phyloP scores from a whole-genome alignment of 2,888 invertebrate species.

The Lomographa bimaculata region DNA sequence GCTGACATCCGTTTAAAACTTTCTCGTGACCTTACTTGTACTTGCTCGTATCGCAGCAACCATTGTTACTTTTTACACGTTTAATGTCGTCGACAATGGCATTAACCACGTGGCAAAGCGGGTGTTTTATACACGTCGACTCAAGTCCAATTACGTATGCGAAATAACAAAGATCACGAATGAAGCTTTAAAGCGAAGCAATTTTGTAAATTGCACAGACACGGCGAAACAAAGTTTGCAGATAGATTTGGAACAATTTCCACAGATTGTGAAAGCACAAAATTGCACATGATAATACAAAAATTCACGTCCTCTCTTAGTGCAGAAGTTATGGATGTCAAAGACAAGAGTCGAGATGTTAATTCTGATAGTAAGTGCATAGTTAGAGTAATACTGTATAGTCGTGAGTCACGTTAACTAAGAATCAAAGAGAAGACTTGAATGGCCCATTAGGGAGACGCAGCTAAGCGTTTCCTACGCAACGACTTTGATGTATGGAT shows the following conservation, averaged over 20 bases:
- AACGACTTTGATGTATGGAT: constrained; percentile 53
- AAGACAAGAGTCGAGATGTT: constrained; percentile 22
- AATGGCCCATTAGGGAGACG: constrained; percentile 67
- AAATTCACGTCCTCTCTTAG: constrained; percentile 5
- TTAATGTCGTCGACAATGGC: constrained; percentile 18
- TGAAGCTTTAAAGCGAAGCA: constrained; percentile 3
- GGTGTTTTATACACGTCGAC: constrained; percentile 4
- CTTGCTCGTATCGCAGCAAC: constrained; percentile 20
- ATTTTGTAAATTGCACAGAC: constrained; percentile 11
- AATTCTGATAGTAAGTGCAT: constrained; percentile 37
- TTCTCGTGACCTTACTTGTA: constrained; percentile 50
- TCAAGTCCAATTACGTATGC: neutral
- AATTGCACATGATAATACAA: constrained; percentile 10
- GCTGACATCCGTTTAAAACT: constrained; percentile 50
- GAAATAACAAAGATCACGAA: constrained; percentile 5
- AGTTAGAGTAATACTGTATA: constrained; percentile 37
- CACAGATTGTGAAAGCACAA: constrained; percentile 9
- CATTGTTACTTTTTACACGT: constrained; percentile 32
- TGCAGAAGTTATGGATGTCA: constrained; percentile 12
- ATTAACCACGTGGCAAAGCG: constrained; percentile 21
- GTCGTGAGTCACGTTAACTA: constrained; percentile 56
- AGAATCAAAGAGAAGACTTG: constrained; percentile 57
- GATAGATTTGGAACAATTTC: constrained; percentile 2
- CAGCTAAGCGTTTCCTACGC: constrained; percentile 52
- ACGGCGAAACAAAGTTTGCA: constrained; percentile 4